Base-by-base conservation (phyloP, 2,113 vertebrate species). In the Pituophis catenifer region DNA sequence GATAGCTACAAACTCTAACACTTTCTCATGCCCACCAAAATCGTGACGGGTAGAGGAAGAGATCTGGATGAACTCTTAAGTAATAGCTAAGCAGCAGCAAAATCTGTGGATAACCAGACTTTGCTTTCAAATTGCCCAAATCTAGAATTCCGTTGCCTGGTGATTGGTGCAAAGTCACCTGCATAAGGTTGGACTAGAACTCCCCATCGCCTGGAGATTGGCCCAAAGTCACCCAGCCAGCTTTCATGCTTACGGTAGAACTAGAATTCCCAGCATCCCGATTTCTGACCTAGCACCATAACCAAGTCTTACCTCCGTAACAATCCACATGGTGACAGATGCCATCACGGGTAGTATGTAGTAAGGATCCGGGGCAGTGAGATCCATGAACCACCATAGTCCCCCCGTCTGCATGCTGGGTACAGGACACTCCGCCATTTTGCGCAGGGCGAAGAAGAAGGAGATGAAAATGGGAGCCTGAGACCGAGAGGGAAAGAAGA, bases 391-490 rank as follows among this genome's bases (percentile, higher is more conserved):
- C 99, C 98, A 99, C 94, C 98, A 97, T 17, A 97, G 5, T 5
- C 99, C 99, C 9, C 98, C 98, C 0, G 96, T 98, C 97, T 98
- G 98, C 93, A 99, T 24, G 97, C 98, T 98, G 93, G 98, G 98
- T 93, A 99, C 98, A 0, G 99, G 99, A 90, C 98, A 97, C 50
- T 98, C 97, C 0, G 98, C 96, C 98, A 99, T 99, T 96, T 99
- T 98, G 94, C 98, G 98, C 96, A 99, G 96, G 0, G 98, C 98
- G n/a, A 99, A 97, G 97, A 99, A 99, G 97, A 99, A 99, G 2
- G 98, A 99, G 95, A 99, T 94, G 95, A 99, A 99, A 95, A 99
- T 52, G 0, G 99, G 99, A 0, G 98, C 97, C 98, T 99, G n/a
- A 48, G 19, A 50, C 8, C 29, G 8, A 29, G 13, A 11, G 44